Evolutionary conservation across 2,888 invertebrate species (phyloP).

Genomic region (Eristalinus sepulchralis): DNA sequence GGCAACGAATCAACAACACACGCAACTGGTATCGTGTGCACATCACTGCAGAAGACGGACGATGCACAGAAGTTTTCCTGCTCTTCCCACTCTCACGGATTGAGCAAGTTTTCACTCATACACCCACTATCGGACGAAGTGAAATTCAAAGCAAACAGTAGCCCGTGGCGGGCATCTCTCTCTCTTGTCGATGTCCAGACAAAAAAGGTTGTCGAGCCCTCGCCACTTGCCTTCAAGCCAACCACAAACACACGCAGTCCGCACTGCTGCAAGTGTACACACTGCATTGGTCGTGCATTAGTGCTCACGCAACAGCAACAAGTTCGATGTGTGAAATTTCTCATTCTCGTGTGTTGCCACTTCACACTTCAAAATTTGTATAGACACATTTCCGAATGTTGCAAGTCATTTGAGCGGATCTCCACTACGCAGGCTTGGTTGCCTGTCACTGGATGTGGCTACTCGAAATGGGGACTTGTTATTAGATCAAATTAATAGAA

Average conservation of each 20-base stretch:
- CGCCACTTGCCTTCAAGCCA: neutral
- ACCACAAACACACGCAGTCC: neutral
- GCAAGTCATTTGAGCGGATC: neutral
- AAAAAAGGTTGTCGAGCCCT: slow-evolving; percentile 43
- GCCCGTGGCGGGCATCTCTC: neutral
- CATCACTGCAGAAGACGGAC: neutral
- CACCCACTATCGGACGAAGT: slow-evolving; percentile 26
- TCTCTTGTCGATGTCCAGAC: neutral
- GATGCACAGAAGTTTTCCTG: slow-evolving; percentile 2
- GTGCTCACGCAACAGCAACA: slow-evolving; percentile 47
- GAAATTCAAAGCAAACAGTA: slow-evolving; percentile 14
- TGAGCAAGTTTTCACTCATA: slow-evolving; percentile 51
- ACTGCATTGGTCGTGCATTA: neutral
- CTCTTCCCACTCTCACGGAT: slow-evolving; percentile 17
- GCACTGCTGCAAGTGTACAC: neutral
- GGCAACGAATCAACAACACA: slow-evolving; percentile 11
- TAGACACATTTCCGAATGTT: slow-evolving; percentile 47
- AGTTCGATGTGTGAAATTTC: slow-evolving; percentile 52
- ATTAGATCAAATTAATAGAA: too few relatives aligned
- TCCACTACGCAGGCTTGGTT: slow-evolving; percentile 2
- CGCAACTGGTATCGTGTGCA: neutral
- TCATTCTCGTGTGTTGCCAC: slow-evolving; percentile 25
- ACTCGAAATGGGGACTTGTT: too few relatives aligned
- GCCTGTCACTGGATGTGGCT: neutral
- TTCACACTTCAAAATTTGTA: slow-evolving; percentile 32